Base-by-base conservation (phyloP, 1,140 invertebrate genomes). In the Caerostris extrusa region DNA sequence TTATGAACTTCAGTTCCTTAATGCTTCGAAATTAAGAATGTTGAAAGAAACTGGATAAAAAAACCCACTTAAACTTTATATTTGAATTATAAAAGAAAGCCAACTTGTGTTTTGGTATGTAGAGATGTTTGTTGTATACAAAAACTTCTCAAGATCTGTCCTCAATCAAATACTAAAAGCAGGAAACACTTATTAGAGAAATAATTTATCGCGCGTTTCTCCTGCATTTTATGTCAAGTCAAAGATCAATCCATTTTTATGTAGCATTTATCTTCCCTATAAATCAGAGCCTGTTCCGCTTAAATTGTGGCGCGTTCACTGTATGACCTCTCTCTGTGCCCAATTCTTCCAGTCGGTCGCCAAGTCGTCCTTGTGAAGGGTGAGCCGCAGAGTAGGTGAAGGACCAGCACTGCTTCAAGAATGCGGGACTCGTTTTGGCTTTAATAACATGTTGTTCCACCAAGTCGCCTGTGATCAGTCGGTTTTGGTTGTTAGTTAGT, bases 301-400 rank as follows among this genome's bases (percentile, higher is more conserved):
- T 19, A 6, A 71, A 19, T 19, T 71, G 19, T 17, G 71, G 34
- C 71, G 50, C 50, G 34, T 53, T 77, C 12, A 53, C 19, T 50
- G 71, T 34, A 34, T 77, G 71, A 77, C 71, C 71, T 77, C 71
- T 50, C 34, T 17, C n/a, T 19, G 71, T 34, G 34, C 34, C 71
- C 12, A 50, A 5, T 77, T 14, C 55, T 58, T 17, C 5, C 3
- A 58, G 56, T 50, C 71, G 71, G 71, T 14, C 71, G 71, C 71
- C 83, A 60, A 85, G 83, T 85, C 83, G 83, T 58, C 83, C 83
- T 85, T 85, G 83, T 17, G 58, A 81, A 34, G 19, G 69, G 69
- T 77, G 10, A 77, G 12, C 71, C 53, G 0, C 83, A 7, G 56
- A 58, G 56, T 85, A 85, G 83, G 83, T 85, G 83, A 85, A 85